These are phyloP conservation scores for Perognathus longimembris DNA, from an alignment of 2,113 vertebrate genomes.

Conservation along the genomic window DNA sequence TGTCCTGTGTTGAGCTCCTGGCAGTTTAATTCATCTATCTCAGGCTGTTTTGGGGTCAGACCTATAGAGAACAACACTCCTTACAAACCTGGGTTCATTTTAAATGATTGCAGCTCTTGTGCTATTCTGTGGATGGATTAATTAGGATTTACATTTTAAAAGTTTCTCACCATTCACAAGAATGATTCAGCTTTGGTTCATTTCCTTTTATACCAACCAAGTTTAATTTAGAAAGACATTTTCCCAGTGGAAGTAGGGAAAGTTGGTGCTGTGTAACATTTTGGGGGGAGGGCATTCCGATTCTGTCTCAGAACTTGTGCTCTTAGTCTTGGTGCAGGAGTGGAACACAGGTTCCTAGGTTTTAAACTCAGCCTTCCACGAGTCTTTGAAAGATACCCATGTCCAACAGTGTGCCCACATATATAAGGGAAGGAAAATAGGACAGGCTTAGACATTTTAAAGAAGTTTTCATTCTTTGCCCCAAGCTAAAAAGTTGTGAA, in stretches of 20 bases:
- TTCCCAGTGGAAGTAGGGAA: slow-evolving; percentile 50
- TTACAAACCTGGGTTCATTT: neutral
- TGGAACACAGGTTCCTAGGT: neutral
- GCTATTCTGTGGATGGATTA: slow-evolving; percentile 25
- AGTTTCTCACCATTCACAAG: slow-evolving; percentile 59
- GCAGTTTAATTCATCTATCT: neutral
- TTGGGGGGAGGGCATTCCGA: neutral
- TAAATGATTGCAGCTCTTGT: slow-evolving; percentile 4
- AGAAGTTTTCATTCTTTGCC: slow-evolving; percentile 38
- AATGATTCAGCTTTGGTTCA: slow-evolving; percentile 72
- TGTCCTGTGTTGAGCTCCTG: neutral
- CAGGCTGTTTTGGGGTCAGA: slow-evolving; percentile 40
- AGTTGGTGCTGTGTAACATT: slow-evolving; percentile 9
- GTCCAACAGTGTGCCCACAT: neutral
- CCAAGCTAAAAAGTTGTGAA: neutral
- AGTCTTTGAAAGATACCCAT: neutral
- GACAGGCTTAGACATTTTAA: slow-evolving; percentile 26
- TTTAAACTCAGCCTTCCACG: neutral
- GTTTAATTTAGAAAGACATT: slow-evolving; percentile 49
- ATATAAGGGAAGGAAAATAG: neutral
- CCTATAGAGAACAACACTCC: neutral
- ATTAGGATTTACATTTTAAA: slow-evolving; percentile 11
- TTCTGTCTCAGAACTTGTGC: slow-evolving; percentile 11
- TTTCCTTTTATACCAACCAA: slow-evolving; percentile 59
- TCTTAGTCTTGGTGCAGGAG: neutral